Percentiles rank a stretch among this genome's conserved stretches.
Conservation (phyloP, 2,113 vertebrate species). For the Phrynosoma platyrhinos region DNA sequence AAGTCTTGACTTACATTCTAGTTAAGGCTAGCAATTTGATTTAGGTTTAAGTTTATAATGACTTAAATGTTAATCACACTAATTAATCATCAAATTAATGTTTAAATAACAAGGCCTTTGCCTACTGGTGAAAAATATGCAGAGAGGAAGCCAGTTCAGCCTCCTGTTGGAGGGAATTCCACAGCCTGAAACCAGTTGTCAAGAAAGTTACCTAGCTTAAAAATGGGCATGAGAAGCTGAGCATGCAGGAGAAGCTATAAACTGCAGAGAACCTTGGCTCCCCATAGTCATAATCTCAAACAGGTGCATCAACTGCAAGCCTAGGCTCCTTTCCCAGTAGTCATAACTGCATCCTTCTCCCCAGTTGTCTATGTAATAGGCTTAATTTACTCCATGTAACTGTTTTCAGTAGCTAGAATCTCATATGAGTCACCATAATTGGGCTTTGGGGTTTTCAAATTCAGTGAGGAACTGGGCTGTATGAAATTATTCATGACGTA, state of each 20-base stretch:
- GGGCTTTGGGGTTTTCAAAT: background rate
- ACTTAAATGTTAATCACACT: too few species aligned
- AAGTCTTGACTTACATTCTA: too few species aligned
- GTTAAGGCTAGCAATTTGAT: too few species aligned
- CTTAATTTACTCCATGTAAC: background rate
- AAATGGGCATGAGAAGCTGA: background rate
- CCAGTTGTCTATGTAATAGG: too few species aligned
- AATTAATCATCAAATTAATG: too few species aligned
- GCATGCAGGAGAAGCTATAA: background rate
- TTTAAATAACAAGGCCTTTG: too few species aligned
- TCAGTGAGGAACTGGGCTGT: background rate
- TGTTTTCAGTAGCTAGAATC: background rate
- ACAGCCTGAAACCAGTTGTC: too few species aligned
- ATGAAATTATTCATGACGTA: background rate
- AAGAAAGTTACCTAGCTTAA: background rate
- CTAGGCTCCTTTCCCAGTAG: background rate
- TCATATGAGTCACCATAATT: background rate
- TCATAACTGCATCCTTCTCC: background rate
- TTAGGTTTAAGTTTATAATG: too few species aligned
- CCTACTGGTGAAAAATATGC: too few species aligned
- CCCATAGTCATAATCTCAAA: background rate
- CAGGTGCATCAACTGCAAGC: background rate
- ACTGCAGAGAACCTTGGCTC: background rate
- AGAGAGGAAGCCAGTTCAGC: too few species aligned
- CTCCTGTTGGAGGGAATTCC: too few species aligned